Conservation (phyloP, 1,140 invertebrate species). For the Plectus sambesii region DNA sequence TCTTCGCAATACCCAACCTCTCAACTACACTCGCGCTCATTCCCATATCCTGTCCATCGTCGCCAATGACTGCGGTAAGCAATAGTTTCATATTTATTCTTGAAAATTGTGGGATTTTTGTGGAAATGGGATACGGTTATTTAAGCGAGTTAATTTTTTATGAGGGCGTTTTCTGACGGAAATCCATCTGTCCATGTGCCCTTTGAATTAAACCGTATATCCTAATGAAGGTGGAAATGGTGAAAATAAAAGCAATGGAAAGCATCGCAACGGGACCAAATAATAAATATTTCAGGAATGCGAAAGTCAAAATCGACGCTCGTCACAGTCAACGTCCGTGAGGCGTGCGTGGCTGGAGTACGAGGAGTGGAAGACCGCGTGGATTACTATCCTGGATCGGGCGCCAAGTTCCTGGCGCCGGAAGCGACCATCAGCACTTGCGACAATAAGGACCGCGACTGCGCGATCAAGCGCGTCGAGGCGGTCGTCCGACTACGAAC, state of each 20-base stretch:
- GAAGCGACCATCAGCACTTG: conserved; percentile 23
- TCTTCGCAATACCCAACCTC: conserved; percentile 30
- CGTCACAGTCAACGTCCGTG: conserved; percentile 39
- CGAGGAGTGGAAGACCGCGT: conserved; percentile 15
- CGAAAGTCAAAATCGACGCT: conserved; percentile 37
- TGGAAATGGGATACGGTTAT: too few relatives aligned
- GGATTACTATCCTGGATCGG: conserved; percentile 11
- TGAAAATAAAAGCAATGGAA: too few relatives aligned
- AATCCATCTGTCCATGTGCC: too few relatives aligned
- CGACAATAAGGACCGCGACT: conserved; percentile 22
- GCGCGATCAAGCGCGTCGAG: conserved; percentile 25
- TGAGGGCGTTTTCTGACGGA: too few relatives aligned
- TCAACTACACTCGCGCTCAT: conserved; percentile 35
- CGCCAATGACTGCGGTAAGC: conserved; percentile 37
- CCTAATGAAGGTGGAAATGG: too few relatives aligned
- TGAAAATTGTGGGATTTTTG: too few relatives aligned
- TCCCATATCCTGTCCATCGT: conserved; percentile 44
- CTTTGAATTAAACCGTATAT: too few relatives aligned
- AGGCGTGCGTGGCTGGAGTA: conserved; percentile 30
- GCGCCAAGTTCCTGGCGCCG: conserved; percentile 13
- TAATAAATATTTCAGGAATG: too few relatives aligned
- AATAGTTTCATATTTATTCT: too few relatives aligned
- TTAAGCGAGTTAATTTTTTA: too few relatives aligned
- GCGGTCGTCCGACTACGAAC: conserved; percentile 16
- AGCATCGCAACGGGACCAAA: too few relatives aligned